These are phyloP conservation scores for Drosophila navojoa DNA, from an alignment of 1,140 invertebrate species.

Conservation along the genomic window DNA sequence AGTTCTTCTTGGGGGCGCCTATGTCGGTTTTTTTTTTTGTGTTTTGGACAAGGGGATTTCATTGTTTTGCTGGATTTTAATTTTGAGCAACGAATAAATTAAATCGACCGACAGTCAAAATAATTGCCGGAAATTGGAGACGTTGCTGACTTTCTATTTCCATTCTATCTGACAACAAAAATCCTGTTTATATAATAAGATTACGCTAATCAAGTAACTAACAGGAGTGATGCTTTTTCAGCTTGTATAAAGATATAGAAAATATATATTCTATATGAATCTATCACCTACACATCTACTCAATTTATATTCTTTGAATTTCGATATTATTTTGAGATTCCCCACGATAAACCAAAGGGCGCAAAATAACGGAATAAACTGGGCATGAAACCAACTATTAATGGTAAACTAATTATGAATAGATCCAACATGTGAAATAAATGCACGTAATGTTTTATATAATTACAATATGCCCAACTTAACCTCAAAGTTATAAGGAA, in stretches of 20 bases:
- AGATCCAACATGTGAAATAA: too few relatives aligned
- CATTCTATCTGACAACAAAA: background rate
- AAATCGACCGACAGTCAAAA: constrained; percentile 79
- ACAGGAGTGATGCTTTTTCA: background rate
- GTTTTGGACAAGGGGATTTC: constrained; percentile 77
- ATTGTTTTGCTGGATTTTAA: constrained; percentile 77
- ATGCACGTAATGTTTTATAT: too few relatives aligned
- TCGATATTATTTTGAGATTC: background rate
- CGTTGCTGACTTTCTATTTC: constrained; percentile 56
- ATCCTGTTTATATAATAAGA: constrained; percentile 30
- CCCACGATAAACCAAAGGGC: background rate
- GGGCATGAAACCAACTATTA: too few relatives aligned
- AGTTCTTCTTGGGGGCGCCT: constrained; percentile 42
- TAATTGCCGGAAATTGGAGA: constrained; percentile 80
- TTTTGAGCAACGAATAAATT: constrained; percentile 80
- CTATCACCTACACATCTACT: too few relatives aligned
- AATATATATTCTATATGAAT: background rate
- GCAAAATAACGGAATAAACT: too few relatives aligned
- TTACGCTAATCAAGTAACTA: constrained; percentile 19
- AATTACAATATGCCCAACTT: too few relatives aligned
- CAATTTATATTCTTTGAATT: too few relatives aligned
- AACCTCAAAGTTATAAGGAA: too few relatives aligned
- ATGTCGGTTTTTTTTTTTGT: constrained; percentile 44
- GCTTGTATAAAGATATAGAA: background rate
- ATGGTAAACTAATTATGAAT: too few relatives aligned